Base-by-base conservation (phyloP, 2,113 vertebrate species). In the Mastomys natalensis region DNA sequence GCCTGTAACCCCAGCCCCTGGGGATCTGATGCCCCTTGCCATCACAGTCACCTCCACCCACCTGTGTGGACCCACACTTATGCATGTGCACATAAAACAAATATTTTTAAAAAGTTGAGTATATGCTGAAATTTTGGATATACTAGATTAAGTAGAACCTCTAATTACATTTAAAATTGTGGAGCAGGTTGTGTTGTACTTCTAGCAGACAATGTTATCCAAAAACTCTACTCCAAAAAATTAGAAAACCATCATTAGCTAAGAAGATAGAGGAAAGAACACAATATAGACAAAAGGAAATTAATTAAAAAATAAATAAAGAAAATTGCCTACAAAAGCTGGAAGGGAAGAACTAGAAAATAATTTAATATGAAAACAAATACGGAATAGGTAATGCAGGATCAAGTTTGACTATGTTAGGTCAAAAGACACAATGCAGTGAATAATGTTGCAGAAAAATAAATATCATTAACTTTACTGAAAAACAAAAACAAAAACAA, bases 261-360 rank as follows among this genome's bases (percentile, higher is more conserved):
- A 45, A 93, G 77, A 48, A 74, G 91, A 48, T 34, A 80, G 7
- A 53, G 43, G 60, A 73, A 89, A 87, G 13, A 11, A 74, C 7
- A n/a, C 31, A 95, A 70, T 73, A 70, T 2, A 58, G 48, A 66
- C 76, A 64, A 94, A 90, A 37, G 43, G 34, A 92, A 93, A 95
- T 72, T 60, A 90, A 82, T 94, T 84, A 95, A 62, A 93, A 95
- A 87, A 45, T 1, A 77, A 53, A 53, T 73, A 55, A 84, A 96
- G 48, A 34, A 94, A 95, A 53, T 51, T 91, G 48, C 51, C 84
- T 51, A 60, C 29, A 93, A 73, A 96, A 62, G 62, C 22, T 94
- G 85, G 85, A 87, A 88, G 58, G 64, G 31, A 74, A 82, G 45
- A 82, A 84, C 37, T 11, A 88, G 72, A 90, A 92, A 43, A 93